Evolutionary conservation across 1,140 invertebrate species (phyloP).

Genomic region (Liolophura sinensis): DNA sequence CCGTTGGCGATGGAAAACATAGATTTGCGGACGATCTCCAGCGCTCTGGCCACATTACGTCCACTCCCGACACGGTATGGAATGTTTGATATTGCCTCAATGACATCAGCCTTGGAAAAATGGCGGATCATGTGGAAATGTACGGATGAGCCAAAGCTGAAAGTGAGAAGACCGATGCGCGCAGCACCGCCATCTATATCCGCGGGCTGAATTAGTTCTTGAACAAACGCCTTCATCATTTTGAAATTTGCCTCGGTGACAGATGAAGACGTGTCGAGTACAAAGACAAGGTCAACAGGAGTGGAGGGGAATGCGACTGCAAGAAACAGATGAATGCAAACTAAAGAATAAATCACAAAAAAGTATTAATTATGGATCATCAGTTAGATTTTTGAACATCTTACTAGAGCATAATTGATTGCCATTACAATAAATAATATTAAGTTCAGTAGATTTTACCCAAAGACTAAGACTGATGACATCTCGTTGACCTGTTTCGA

Average conservation of each 20-base stretch:
- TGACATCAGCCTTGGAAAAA: conserved; percentile 12
- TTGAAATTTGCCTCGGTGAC: conserved; percentile 32
- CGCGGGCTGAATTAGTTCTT: conserved; percentile 20
- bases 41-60: conserved; percentile 9
- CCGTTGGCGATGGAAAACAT: conserved; percentile 29
- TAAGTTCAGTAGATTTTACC: no score
- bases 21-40: conserved; percentile 6
- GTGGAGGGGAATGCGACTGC: no score
- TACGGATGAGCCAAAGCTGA: conserved; percentile 20
- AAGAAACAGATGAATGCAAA: no score
- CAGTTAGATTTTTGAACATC: no score
- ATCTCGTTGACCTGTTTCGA: no score
- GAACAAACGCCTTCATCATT: conserved; percentile 26
- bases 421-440: no score
- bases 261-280: conserved; percentile 35
- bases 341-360: no score
- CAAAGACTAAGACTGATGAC: no score
- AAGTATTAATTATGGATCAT: no score
- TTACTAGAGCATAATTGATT: no score
- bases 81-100: conserved; percentile 25
- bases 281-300: conserved; percentile 30
- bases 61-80: conserved; percentile 24
- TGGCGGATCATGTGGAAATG: conserved; percentile 24
- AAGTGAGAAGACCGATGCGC: conserved; percentile 28
- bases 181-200: conserved; percentile 28